Percentiles rank a stretch among this genome's conserved stretches.
Evolutionary conservation across 2,113 vertebrate genomes (phyloP).

Genomic region (Spheniscus mendiculus): DNA sequence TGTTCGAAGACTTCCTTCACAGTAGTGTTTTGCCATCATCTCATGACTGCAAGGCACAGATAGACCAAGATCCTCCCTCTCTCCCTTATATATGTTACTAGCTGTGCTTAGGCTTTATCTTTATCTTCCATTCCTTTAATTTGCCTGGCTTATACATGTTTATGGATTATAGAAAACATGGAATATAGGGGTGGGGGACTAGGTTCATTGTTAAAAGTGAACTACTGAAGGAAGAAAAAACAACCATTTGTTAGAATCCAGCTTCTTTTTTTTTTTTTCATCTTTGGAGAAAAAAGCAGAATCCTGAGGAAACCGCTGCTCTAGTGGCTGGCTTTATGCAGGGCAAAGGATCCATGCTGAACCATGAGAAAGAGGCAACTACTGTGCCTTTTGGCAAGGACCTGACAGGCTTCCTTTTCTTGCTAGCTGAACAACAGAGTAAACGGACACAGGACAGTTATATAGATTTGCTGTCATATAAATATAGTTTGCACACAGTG

Average conservation of each 20-base stretch:
- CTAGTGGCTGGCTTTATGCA: neutral
- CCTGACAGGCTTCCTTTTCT: neutral
- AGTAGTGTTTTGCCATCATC: neutral
- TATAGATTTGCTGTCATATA: slow-evolving; percentile 49
- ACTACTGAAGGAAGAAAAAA: neutral
- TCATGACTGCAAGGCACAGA: neutral
- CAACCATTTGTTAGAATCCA: neutral
- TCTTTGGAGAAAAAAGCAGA: neutral
- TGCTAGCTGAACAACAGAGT: neutral
- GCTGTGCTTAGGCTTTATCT: neutral
- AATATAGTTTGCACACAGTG: neutral
- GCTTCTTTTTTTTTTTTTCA: neutral
- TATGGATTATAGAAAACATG: neutral
- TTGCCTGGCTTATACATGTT: neutral
- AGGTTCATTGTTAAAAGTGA: neutral
- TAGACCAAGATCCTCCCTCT: neutral
- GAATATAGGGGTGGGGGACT: neutral
- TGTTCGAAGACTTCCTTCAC: neutral
- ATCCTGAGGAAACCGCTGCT: neutral
- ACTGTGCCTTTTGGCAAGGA: neutral
- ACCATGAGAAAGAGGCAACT: neutral
- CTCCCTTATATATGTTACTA: neutral
- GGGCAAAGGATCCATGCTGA: neutral
- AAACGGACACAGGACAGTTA: neutral
- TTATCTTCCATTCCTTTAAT: neutral